A percentile compares a stretch with the other conserved stretches of the same genome.
phyloP scores from a whole-genome alignment of 2,888 invertebrate genomes.

The Synanthedon vespiformis region DNA sequence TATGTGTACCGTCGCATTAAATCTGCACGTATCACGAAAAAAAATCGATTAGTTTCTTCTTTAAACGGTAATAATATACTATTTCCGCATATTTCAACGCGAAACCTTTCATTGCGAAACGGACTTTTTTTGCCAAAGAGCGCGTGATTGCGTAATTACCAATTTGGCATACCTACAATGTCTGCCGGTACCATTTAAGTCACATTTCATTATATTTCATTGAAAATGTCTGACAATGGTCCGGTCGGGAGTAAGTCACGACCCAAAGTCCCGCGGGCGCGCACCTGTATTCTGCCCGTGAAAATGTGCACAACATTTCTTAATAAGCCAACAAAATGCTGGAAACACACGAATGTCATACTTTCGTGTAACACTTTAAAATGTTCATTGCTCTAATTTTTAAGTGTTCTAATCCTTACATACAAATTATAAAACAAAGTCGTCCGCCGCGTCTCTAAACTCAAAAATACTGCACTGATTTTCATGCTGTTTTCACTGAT shows the following conservation, averaged over 20 bases:
- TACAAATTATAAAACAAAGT: no score
- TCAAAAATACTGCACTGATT: no score
- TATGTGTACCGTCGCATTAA: no score
- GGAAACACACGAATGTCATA: no score
- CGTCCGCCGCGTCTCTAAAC: no score
- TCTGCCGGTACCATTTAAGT: constrained; percentile 12
- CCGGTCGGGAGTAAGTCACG: constrained; percentile 57
- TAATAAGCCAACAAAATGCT: not conserved
- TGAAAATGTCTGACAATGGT: constrained; percentile 25
- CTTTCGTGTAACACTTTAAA: constrained; percentile 7
- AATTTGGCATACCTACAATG: constrained; percentile 20
- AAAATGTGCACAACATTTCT: constrained; percentile 37
- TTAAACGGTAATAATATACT: not conserved
- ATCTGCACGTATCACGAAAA: no score
- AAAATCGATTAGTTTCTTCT: not conserved
- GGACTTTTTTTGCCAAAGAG: constrained; percentile 15
- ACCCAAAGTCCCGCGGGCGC: constrained; percentile 42
- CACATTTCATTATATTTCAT: constrained; percentile 14
- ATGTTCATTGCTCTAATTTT: no score
- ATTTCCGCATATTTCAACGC: not conserved
- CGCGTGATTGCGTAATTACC: constrained; percentile 32
- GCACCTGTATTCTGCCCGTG: constrained; percentile 53
- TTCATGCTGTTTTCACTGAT: no score
- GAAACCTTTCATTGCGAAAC: constrained; percentile 3
- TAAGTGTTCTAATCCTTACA: no score